A percentile compares a stretch with the other conserved stretches of the same genome.
These are phyloP conservation scores for Lapara coniferarum DNA, from an alignment of 2,888 invertebrate genomes.

Conservation along the genomic window DNA sequence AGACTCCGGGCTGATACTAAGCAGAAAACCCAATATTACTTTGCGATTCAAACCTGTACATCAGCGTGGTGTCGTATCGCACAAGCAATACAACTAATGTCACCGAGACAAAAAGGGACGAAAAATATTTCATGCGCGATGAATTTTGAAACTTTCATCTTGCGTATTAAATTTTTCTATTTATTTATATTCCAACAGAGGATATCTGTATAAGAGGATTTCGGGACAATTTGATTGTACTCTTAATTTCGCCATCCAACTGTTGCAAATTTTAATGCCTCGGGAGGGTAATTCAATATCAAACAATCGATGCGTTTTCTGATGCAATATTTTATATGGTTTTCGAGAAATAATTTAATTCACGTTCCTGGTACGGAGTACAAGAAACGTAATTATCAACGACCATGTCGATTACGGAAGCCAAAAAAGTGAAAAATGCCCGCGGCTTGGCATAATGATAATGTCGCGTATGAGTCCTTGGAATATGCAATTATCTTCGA, in stretches of 20 bases:
- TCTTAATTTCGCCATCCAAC: neutral
- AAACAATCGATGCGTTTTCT: neutral
- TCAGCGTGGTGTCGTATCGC: too few species aligned
- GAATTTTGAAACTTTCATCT: neutral
- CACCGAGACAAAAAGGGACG: neutral
- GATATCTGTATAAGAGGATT: too few species aligned
- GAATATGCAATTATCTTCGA: constrained; percentile 21
- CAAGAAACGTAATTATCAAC: constrained; percentile 17
- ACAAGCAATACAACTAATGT: too few species aligned
- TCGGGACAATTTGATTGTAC: neutral
- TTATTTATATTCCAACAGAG: neutral
- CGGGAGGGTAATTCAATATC: constrained; percentile 1
- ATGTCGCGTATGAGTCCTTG: constrained; percentile 18
- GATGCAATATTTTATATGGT: constrained; percentile 2
- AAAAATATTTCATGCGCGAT: neutral
- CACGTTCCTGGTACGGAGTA: constrained; percentile 11
- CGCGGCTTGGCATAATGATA: constrained; percentile 14
- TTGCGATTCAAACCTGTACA: too few species aligned
- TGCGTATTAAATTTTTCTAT: neutral
- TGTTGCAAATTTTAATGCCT: constrained; percentile 1
- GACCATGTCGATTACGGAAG: constrained; percentile 24
- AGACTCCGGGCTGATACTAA: too few species aligned
- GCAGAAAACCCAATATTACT: too few species aligned
- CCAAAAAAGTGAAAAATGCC: constrained; percentile 24
- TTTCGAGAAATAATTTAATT: constrained; percentile 12